A percentile compares a stretch with the other conserved stretches of the same genome.
phyloP scores from a whole-genome alignment of 2,888 invertebrate genomes.

The Heteromurus nitidus region DNA sequence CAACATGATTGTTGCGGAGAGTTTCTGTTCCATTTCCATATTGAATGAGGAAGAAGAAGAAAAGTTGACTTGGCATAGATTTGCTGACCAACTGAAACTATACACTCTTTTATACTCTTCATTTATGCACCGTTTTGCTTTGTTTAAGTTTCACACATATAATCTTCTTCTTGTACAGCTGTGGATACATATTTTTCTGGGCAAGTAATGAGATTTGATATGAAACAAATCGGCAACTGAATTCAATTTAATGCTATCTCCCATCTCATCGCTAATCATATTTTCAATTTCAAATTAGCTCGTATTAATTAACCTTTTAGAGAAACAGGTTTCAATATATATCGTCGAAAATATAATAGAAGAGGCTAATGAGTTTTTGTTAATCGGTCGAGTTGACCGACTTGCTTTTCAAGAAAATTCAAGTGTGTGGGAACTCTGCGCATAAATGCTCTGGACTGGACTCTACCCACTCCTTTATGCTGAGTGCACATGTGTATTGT shows the following conservation, averaged over 20 bases:
- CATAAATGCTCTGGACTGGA: not conserved
- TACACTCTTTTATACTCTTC: no score
- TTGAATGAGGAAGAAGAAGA: no score
- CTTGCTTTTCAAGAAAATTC: not conserved
- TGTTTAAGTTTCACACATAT: no score
- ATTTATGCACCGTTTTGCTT: no score
- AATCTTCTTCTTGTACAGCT: no score
- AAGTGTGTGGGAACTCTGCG: slow-evolving; percentile 8
- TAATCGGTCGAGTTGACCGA: not conserved
- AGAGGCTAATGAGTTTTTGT: not conserved
- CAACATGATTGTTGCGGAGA: not conserved
- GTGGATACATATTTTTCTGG: no score
- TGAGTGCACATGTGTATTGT: not conserved
- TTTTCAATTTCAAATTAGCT: slow-evolving; percentile 24
- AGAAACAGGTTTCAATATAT: slow-evolving; percentile 24
- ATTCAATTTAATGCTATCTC: slow-evolving; percentile 23
- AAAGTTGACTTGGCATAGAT: no score
- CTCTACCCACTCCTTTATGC: no score
- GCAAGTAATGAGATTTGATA: slow-evolving; percentile 17
- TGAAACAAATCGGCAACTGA: slow-evolving; percentile 12
- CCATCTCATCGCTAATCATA: not conserved
- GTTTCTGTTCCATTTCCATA: slow-evolving; percentile 5
- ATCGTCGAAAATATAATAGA: not conserved
- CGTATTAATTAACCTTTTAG: slow-evolving; percentile 20
- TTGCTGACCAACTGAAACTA: no score